Conservation (phyloP, 2,113 vertebrate species). For the Podarcis raffonei region DNA sequence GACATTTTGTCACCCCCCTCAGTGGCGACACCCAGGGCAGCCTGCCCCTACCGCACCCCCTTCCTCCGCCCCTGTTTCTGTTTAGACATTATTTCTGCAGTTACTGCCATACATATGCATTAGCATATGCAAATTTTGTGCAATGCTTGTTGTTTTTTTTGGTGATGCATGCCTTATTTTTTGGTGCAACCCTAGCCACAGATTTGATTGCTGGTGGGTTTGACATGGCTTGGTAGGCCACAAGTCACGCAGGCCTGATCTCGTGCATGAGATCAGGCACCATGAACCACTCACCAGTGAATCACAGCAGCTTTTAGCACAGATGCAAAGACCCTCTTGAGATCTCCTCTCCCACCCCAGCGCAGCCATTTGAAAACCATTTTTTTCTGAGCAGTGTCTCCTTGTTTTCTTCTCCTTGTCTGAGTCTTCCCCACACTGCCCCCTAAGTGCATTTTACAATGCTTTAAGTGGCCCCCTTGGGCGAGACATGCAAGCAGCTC, state of each 20-base stretch:
- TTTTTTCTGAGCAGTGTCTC: not conserved
- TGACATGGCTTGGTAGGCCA: not conserved
- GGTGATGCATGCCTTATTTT: not conserved
- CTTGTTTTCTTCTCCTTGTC: not conserved
- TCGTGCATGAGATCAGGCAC: not conserved
- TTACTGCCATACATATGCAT: too few relatives aligned
- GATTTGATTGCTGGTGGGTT: not conserved
- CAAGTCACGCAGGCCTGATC: not conserved
- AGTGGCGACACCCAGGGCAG: too few relatives aligned
- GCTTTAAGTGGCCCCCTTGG: not conserved
- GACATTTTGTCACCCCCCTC: too few relatives aligned
- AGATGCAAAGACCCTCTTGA: not conserved
- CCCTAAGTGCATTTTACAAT: not conserved
- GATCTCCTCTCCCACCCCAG: not conserved
- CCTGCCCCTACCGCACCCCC: too few relatives aligned
- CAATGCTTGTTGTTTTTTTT: too few relatives aligned
- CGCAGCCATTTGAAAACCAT: not conserved
- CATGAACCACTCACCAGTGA: not conserved
- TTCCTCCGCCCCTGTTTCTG: too few relatives aligned
- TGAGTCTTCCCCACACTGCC: not conserved
- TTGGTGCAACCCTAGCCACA: not conserved
- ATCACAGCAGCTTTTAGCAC: not conserved
- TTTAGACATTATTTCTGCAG: too few relatives aligned
- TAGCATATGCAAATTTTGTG: too few relatives aligned
- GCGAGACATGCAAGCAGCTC: not conserved